These are phyloP conservation scores for Indri indri DNA, from an alignment of 2,113 vertebrate genomes.

Conservation along the genomic window DNA sequence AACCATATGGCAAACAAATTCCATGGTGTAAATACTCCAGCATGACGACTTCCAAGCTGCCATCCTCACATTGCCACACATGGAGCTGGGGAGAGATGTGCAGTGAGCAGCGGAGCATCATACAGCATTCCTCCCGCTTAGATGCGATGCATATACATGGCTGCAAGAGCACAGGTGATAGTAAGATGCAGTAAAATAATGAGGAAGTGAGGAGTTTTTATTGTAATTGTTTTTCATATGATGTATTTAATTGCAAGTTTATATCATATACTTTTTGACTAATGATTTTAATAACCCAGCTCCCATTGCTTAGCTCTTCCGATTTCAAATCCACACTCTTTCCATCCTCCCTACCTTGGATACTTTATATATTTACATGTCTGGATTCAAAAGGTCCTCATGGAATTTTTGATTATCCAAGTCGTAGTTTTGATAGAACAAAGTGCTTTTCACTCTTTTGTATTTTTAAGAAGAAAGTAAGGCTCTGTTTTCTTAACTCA, in stretches of 20 bases:
- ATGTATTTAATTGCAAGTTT: neutral
- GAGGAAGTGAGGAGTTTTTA: neutral
- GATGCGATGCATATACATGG: neutral
- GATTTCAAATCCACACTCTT: neutral
- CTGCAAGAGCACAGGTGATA: neutral
- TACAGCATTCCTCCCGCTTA: neutral
- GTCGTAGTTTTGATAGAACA: neutral
- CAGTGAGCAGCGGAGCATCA: no score
- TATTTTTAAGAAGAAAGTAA: constrained; percentile 50
- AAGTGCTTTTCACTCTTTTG: neutral
- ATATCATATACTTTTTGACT: neutral
- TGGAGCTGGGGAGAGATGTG: neutral
- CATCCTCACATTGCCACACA: neutral
- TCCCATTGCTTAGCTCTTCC: neutral
- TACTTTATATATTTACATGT: neutral
- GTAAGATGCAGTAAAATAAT: neutral
- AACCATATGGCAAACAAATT: neutral
- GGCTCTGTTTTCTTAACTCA: neutral
- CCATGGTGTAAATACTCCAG: neutral
- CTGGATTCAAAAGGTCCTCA: neutral
- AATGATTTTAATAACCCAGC: neutral
- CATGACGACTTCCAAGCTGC: neutral
- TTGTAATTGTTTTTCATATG: neutral
- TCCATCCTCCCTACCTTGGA: neutral
- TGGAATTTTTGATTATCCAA: neutral